These are phyloP conservation scores for Thunnus thynnus DNA, from an alignment of 2,113 vertebrate species.

Conservation along the genomic window DNA sequence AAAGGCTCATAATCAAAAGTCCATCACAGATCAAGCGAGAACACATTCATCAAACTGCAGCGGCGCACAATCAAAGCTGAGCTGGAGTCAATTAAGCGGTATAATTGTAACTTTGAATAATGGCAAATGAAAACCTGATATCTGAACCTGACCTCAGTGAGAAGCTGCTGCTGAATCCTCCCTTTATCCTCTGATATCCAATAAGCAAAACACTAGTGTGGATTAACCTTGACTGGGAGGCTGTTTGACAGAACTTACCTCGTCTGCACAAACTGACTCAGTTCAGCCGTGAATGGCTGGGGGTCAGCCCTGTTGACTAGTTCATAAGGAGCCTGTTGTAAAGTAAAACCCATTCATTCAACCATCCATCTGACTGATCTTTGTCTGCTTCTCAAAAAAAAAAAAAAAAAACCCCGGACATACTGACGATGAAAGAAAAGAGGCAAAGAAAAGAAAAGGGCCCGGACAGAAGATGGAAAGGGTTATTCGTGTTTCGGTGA, in stretches of 20 bases:
- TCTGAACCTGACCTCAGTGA: conserved; percentile 25
- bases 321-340: conserved; percentile 24
- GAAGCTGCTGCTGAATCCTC: conserved; percentile 25
- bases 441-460: neutral
- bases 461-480: conserved; percentile 11
- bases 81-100: conserved; percentile 28
- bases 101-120: conserved; percentile 37
- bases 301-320: conserved; percentile 32
- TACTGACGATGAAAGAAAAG: conserved; percentile 9
- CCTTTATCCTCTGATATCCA: conserved; percentile 74
- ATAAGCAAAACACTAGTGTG: conserved; percentile 63
- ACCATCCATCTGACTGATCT: conserved; percentile 12
- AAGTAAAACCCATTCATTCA: conserved; percentile 26
- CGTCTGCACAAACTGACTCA: conserved; percentile 34
- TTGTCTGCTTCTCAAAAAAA: conserved; percentile 19
- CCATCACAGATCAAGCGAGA: conserved; percentile 10
- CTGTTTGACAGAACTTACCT: conserved; percentile 34
- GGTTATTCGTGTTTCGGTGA: neutral
- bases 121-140: conserved; percentile 1
- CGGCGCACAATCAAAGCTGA: neutral
- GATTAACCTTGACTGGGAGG: conserved; percentile 47
- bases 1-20: conserved; percentile 34
- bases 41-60: conserved; percentile 24
- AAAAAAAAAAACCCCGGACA: conserved; percentile 4
- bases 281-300: conserved; percentile 28